Percentiles rank a stretch among this genome's conserved stretches.
These are phyloP conservation scores for Etheostoma perlongum DNA, from an alignment of 2,797 vertebrate species.

Conservation along the genomic window DNA sequence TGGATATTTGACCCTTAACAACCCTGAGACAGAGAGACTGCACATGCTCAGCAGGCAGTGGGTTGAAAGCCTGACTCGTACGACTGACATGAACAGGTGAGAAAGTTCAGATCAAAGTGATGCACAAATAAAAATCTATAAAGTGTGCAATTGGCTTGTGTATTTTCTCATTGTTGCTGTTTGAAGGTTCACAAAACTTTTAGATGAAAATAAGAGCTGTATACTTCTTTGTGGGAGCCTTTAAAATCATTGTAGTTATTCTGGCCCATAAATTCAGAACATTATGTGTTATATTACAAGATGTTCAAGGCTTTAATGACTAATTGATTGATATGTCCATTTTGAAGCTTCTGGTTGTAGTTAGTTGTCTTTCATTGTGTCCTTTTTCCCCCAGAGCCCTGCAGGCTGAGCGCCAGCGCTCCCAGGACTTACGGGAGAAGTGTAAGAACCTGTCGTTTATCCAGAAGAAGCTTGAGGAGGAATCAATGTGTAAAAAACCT, in stretches of 20 bases:
- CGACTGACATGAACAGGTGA: constrained; percentile 86
- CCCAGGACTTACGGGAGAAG: constrained; percentile 85
- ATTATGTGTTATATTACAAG: neutral
- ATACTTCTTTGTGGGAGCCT: neutral
- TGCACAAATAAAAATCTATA: neutral
- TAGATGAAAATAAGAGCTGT: neutral
- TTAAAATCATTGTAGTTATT: neutral
- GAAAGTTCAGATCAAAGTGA: constrained; percentile 16
- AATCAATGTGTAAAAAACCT: constrained; percentile 62
- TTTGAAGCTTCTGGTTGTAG: neutral
- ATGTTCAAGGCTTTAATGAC: neutral
- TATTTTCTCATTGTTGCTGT: neutral
- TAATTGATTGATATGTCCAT: neutral
- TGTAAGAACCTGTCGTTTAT: constrained; percentile 84
- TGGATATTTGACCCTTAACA: constrained; percentile 72
- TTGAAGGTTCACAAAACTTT: neutral
- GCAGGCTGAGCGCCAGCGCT: constrained; percentile 73
- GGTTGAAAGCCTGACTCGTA: constrained; percentile 78
- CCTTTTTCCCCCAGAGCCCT: constrained; percentile 77
- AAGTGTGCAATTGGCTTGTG: neutral
- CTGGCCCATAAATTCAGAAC: neutral
- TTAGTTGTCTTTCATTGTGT: neutral
- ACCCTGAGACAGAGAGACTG: constrained; percentile 80
- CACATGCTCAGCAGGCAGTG: constrained; percentile 83
- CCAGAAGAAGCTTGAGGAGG: constrained; percentile 78